Conservation (phyloP, 2,888 invertebrate species). For the Agrochola circellaris region DNA sequence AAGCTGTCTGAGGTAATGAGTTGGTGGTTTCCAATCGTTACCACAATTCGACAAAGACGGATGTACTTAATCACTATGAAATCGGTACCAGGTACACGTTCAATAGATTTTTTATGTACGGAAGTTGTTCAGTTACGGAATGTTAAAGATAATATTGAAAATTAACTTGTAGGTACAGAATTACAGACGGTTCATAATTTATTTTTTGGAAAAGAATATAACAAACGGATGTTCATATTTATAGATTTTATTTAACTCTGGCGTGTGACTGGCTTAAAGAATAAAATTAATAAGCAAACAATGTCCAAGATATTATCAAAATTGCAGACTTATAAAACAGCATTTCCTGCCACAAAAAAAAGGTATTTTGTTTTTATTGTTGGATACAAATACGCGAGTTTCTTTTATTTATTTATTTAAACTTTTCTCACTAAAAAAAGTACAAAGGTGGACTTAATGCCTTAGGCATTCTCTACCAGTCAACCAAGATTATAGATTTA, state of each 20-base stretch:
- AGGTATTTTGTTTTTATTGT: neutral
- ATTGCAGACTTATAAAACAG: neutral
- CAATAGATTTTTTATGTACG: conserved; percentile 6
- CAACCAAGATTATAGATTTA: too few relatives aligned
- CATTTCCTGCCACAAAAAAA: conserved; percentile 4
- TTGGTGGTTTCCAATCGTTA: neutral
- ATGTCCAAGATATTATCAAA: conserved; percentile 5
- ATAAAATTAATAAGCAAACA: conserved; percentile 3
- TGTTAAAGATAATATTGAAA: conserved; percentile 21
- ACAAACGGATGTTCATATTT: conserved; percentile 8
- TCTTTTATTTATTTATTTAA: too few relatives aligned
- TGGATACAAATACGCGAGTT: neutral
- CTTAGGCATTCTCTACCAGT: too few relatives aligned
- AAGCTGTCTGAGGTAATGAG: neutral
- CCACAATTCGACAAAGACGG: neutral
- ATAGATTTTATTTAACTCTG: conserved; percentile 1
- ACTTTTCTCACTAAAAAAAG: too few relatives aligned
- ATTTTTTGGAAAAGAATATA: neutral
- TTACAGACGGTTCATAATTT: neutral
- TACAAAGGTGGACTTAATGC: too few relatives aligned
- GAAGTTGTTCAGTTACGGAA: conserved; percentile 21
- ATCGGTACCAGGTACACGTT: neutral
- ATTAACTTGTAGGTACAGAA: conserved; percentile 10
- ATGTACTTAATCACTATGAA: conserved; percentile 6
- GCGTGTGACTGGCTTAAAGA: neutral